Conservation (phyloP, 2,888 invertebrate genomes). For the Tribolium freemani region DNA sequence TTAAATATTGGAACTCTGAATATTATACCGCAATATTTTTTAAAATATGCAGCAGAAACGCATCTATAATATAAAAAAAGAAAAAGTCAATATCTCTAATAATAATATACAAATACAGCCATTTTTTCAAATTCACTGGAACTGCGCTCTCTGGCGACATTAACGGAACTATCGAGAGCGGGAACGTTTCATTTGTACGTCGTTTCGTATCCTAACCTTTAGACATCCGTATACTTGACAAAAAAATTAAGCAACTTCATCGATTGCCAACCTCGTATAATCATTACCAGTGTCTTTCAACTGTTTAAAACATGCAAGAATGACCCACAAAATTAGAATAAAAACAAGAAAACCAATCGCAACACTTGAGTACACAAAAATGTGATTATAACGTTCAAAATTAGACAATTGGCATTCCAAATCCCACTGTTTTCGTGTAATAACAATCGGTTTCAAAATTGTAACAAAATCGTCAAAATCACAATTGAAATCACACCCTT, state of each 20-base stretch:
- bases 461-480: slow-evolving; percentile 73
- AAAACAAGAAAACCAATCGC: not conserved
- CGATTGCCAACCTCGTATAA: slow-evolving; percentile 28
- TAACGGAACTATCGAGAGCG: no score
- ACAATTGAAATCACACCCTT: slow-evolving; percentile 77
- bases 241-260: slow-evolving; percentile 32
- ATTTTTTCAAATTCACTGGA: no score
- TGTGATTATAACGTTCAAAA: not conserved
- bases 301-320: not conserved
- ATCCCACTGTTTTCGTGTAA: slow-evolving; percentile 74
- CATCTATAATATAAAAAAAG: no score
- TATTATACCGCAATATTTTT: no score
- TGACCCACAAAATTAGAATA: not conserved
- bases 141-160: no score
- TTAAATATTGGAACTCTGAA: no score
- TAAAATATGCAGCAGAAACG: no score
- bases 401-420: slow-evolving; percentile 71
- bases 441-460: slow-evolving; percentile 73
- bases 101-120: no score
- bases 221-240: not conserved
- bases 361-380: not conserved
- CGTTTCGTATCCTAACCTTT: no score
- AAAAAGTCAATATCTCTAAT: no score
- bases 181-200: no score
- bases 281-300: not conserved